These are phyloP conservation scores for Lepidochrysops patricia DNA, from an alignment of 2,888 invertebrate species.

Conservation along the genomic window DNA sequence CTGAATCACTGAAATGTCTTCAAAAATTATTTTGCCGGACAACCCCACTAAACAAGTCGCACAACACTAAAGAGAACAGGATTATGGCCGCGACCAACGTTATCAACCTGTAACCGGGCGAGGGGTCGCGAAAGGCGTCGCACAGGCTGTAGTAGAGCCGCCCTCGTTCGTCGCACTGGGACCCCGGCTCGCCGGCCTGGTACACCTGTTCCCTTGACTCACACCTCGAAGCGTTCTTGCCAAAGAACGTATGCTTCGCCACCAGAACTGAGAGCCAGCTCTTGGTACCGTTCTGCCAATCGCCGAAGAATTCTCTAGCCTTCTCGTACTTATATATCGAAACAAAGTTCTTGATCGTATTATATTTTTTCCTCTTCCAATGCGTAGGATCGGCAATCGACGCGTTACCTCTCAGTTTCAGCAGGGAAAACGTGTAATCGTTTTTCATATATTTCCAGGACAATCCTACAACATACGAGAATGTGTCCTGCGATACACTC, in stretches of 20 bases:
- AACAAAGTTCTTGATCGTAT: constrained; percentile 41
- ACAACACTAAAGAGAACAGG: constrained; percentile 55
- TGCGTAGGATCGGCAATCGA: not conserved
- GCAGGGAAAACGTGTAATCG: not conserved
- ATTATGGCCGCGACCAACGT: constrained; percentile 56
- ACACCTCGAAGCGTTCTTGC: constrained; percentile 41
- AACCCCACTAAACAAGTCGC: constrained; percentile 61
- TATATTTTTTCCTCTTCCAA: constrained; percentile 7
- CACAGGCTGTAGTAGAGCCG: constrained; percentile 45
- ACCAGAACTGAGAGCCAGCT: constrained; percentile 46
- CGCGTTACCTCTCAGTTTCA: not conserved
- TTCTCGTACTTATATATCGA: constrained; percentile 38
- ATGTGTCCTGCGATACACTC: constrained; percentile 23
- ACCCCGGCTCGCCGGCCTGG: constrained; percentile 41
- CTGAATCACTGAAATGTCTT: not conserved
- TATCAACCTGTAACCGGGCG: constrained; percentile 51
- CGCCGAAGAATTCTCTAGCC: constrained; percentile 30
- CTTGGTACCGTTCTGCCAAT: constrained; percentile 39
- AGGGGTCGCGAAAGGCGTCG: constrained; percentile 51
- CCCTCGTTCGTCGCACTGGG: constrained; percentile 45
- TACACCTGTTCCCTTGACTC: constrained; percentile 49
- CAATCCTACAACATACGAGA: not conserved
- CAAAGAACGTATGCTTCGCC: constrained; percentile 45
- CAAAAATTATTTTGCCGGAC: constrained; percentile 50
- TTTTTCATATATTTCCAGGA: not conserved